Evolutionary conservation across 2,797 vertebrate genomes (phyloP), one percentile per base, ranked within the genome.

Genomic region (Clarias laeviceps): DNA sequence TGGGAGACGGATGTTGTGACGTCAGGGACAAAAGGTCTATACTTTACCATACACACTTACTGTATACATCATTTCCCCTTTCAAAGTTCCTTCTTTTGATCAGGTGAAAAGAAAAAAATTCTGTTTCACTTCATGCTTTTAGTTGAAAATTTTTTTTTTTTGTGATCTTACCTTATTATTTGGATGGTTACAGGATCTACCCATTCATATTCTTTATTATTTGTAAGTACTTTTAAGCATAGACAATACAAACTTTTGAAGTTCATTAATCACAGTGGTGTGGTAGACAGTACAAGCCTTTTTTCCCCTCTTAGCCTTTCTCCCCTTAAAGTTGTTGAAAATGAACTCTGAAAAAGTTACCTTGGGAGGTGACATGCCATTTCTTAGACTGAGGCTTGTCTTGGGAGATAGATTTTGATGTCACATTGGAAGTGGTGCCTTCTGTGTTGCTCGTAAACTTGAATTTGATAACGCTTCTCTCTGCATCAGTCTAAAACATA

Each of bases 391-490:
- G 82, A 15, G 81, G 64, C 2, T 40, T 84, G 84, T 94, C 90
- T 15, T 91, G 92, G 79, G 56, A 86, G 74, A 87, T 93, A 50
- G 82, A 88, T 62, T 57, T 91, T 17, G 87, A 88, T 0, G 88
- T 88, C 0, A 88, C 89, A 85, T 90, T 93, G 27, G 88, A 82
- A 4, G 85, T 9, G 84, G 87, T 93, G 87, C 90, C 91, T 27
- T 96, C 95, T 0, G 85, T 79, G 86, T 91, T 87, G 87, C 91
- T 87, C 20, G 94, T 90, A 91, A 97, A 95, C 82, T 87, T 93
- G 92, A 99, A 99, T 64, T 90, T 94, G 87, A 99, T 78, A 0
- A 89, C 92, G 56, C 97, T 97, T 1, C 93, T 94, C 59, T 94
- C 94, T 29, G 94, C 85, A 40, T 93, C 93, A 89, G 91, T 93